Conservation (phyloP, 1,140 invertebrate species). For the Bombus sylvicola region DNA sequence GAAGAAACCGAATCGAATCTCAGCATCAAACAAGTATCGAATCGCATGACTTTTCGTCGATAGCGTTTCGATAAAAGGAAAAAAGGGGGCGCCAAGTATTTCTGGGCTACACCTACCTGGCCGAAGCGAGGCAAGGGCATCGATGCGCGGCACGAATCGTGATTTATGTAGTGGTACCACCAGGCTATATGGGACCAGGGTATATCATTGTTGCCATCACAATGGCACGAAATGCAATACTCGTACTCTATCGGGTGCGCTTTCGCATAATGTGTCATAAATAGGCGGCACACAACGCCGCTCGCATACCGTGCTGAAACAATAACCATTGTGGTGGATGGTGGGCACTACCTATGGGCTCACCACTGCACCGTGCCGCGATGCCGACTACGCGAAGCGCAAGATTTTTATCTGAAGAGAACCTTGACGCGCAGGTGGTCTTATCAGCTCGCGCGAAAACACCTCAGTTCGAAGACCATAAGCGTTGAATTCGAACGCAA, state of each 20-base stretch:
- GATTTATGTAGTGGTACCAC: constrained; percentile 73
- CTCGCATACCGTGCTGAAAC: constrained; percentile 78
- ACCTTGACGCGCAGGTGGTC: constrained; percentile 72
- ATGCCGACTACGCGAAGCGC: constrained; percentile 53
- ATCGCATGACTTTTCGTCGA: background rate
- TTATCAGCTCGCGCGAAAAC: constrained; percentile 71
- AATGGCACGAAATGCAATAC: constrained; percentile 78
- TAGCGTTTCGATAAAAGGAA: background rate
- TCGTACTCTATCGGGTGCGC: constrained; percentile 77
- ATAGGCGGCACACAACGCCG: constrained; percentile 77
- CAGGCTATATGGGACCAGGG: constrained; percentile 68
- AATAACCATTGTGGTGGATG: constrained; percentile 82
- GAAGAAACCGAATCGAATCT: background rate
- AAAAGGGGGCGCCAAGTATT: constrained; percentile 38
- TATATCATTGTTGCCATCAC: constrained; percentile 80
- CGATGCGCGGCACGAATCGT: constrained; percentile 61
- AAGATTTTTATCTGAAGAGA: constrained; percentile 75
- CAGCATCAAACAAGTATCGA: background rate
- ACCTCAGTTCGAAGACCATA: constrained; percentile 36
- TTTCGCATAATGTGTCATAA: constrained; percentile 84
- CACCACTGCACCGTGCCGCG: constrained; percentile 13
- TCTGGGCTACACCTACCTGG: constrained; percentile 53
- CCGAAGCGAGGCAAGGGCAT: constrained; percentile 22
- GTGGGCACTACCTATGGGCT: constrained; percentile 51
- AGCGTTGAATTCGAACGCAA: background rate